Evolutionary conservation across 2,888 invertebrate species (phyloP).

Genomic region (Enchytraeus crypticus): DNA sequence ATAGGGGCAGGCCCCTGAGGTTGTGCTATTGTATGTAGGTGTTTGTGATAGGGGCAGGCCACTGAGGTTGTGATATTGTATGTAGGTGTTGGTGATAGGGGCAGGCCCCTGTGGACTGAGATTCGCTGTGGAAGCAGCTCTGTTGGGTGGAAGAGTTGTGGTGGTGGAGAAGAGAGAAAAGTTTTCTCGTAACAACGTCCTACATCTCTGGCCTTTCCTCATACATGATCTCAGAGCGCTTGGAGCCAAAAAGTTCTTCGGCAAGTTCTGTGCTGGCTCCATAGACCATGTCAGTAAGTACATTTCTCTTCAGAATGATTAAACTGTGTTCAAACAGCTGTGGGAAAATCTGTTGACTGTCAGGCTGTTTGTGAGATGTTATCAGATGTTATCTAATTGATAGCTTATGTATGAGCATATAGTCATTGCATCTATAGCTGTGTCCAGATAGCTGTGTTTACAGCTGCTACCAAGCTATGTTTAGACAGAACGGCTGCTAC

Average conservation of each 20-base stretch:
- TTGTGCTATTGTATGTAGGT: neutral
- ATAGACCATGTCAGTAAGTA: conserved; percentile 87
- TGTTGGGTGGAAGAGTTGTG: conserved; percentile 88
- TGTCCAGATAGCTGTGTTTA: no score
- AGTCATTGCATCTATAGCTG: no score
- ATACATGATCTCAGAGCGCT: conserved; percentile 85
- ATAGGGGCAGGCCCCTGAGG: neutral
- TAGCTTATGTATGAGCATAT: no score
- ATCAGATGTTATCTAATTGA: no score
- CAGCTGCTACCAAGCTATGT: no score
- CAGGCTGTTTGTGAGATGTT: no score
- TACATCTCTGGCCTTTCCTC: conserved; percentile 96
- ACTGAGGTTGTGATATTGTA: conserved; percentile 1
- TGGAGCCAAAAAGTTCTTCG: conserved; percentile 96
- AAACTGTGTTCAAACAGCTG: neutral
- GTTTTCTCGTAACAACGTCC: conserved; percentile 71
- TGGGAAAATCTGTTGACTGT: no score
- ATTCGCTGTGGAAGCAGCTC: conserved; percentile 88
- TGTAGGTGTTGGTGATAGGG: conserved; percentile 75
- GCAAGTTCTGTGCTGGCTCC: conserved; percentile 94
- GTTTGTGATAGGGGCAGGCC: neutral
- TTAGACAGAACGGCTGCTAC: no score
- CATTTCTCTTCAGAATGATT: neutral
- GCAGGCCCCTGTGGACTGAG: conserved; percentile 91
- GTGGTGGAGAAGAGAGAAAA: conserved; percentile 81